Conservation (phyloP, 2,113 vertebrate species). For the Cyprinodon brontotheroides region DNA sequence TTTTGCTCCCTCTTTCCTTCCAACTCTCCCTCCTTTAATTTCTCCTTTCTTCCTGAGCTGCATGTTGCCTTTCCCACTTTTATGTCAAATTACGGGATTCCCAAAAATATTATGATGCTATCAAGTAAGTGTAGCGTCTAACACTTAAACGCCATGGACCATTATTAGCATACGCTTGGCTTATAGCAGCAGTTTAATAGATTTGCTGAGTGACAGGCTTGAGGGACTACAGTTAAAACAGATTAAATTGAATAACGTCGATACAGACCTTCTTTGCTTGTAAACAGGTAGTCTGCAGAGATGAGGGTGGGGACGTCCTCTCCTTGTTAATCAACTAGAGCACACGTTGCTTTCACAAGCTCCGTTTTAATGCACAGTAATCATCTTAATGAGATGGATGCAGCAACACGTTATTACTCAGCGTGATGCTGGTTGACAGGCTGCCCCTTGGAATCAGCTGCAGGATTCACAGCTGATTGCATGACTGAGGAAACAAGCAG, state of each 20-base stretch:
- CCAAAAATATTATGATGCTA: too few species aligned
- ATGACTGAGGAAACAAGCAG: slow-evolving; percentile 42
- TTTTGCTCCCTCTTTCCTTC: too few species aligned
- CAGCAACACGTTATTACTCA: slow-evolving; percentile 54
- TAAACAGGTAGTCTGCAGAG: slow-evolving; percentile 33
- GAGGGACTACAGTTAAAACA: slow-evolving; percentile 14
- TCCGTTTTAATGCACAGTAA: slow-evolving; percentile 33
- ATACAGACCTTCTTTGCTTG: slow-evolving; percentile 5
- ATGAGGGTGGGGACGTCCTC: slow-evolving; percentile 19
- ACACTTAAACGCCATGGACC: background rate
- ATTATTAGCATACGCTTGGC: background rate
- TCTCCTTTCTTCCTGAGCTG: too few species aligned
- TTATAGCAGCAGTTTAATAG: background rate
- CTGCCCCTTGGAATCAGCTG: slow-evolving; percentile 64
- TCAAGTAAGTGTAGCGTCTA: background rate
- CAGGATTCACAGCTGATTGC: slow-evolving; percentile 54
- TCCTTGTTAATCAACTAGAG: slow-evolving; percentile 30
- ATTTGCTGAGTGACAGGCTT: slow-evolving; percentile 1
- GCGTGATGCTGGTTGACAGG: slow-evolving; percentile 65
- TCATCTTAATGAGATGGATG: slow-evolving; percentile 47
- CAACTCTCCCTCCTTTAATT: background rate
- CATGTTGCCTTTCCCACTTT: too few species aligned
- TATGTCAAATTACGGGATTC: too few species aligned
- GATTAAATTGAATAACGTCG: slow-evolving; percentile 24
- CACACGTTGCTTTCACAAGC: slow-evolving; percentile 22